Conservation (phyloP, 2,888 invertebrate species). For the Ennomos fuscantarius region DNA sequence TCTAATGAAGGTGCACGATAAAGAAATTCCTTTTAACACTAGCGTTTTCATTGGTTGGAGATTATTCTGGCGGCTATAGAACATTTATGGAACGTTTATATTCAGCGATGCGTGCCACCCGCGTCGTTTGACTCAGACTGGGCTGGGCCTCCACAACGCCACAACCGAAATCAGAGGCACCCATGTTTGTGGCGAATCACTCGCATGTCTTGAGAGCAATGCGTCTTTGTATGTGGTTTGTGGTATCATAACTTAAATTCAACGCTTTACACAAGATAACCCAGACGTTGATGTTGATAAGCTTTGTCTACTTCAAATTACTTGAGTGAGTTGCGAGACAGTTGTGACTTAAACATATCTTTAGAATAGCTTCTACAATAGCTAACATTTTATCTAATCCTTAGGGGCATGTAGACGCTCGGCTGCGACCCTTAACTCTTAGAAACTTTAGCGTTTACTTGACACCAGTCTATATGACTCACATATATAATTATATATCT, state of each 20-base stretch:
- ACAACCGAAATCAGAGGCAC: conserved; percentile 61
- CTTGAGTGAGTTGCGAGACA: conserved; percentile 40
- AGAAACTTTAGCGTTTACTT: conserved; percentile 58
- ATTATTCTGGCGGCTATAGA: conserved; percentile 53
- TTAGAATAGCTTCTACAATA: conserved; percentile 54
- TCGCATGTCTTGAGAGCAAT: conserved; percentile 42
- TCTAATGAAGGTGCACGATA: not conserved
- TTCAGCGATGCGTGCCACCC: conserved; percentile 73
- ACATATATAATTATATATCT: conserved; percentile 23
- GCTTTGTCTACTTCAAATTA: conserved; percentile 28
- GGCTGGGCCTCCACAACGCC: conserved; percentile 43
- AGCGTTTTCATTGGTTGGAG: conserved; percentile 41
- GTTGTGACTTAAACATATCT: conserved; percentile 53
- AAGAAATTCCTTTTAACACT: conserved; percentile 39
- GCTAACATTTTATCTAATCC: conserved; percentile 67
- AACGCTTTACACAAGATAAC: conserved; percentile 30
- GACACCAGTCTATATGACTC: conserved; percentile 42
- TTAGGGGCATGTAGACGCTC: conserved; percentile 53
- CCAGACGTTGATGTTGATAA: conserved; percentile 40
- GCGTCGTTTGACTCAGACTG: conserved; percentile 61
- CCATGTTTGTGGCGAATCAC: conserved; percentile 54
- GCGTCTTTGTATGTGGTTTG: too few species aligned
- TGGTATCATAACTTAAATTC: too few species aligned
- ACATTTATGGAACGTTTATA: conserved; percentile 72
- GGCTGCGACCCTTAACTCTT: conserved; percentile 48